Evolutionary conservation across 1,140 invertebrate species (phyloP), one percentile per base, ranked within the genome.

Genomic region (Tribolium madens): DNA sequence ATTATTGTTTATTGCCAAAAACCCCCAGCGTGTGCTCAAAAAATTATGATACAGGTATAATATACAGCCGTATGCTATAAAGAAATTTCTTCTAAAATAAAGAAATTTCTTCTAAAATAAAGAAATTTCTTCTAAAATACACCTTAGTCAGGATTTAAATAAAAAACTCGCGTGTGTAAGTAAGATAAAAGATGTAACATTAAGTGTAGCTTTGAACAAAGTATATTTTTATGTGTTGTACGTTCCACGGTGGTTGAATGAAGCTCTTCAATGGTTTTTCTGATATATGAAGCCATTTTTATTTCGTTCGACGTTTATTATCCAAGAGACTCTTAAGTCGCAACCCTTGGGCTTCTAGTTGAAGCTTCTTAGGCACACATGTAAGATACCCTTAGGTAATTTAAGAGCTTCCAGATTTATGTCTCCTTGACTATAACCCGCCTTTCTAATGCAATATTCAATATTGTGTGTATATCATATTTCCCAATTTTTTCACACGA

Each of bases 201-300:
- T 72, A 72, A 52, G 17, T 6, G 50, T 52, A 52, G 70, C 70
- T 33, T 21, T 72, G 46, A 72, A 75, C 73, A 75, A 75, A 75
- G 52, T 75, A 36, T 48, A 75, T 60, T 75, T 75, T 75, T 75
- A 75, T 75, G 73, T 64, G 73, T 60, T 60, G 73, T 60, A 57
- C 50, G 52, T 64, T 47, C n/a, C 14, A 36, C 13, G 6, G 57
- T 60, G 42, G 73, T 48, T 57, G 53, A 60, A 47, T 60, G 53
- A 75, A 75, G 73, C 52, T 75, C 42, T 75, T 64, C 57, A 75
- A 53, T 75, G 53, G 21, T 21, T 42, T 47, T 14, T 46, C 73
- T 75, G 73, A 75, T 75, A 75, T 75, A 75, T 75, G 73, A 64
- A 57, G 52, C 42, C 73, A 75, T 75, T 75, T 75, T 75, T 75